phyloP scores from a whole-genome alignment of 2,888 invertebrate genomes.

The Octonoba sinensis region DNA sequence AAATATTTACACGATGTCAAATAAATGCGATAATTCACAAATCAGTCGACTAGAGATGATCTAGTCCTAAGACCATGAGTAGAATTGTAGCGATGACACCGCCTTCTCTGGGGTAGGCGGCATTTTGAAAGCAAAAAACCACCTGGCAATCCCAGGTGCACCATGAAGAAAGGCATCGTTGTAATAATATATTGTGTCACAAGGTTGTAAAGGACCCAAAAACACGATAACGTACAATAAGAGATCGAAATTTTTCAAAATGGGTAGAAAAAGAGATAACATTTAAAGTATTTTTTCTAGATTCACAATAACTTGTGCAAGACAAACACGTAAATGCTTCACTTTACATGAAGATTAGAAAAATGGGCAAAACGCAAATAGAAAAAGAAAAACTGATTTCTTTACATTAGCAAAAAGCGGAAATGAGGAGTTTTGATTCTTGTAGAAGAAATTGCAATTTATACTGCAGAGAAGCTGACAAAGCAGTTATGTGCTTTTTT shows the following conservation, averaged over 20 bases:
- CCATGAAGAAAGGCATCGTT: conserved; percentile 63
- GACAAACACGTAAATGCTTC: conserved; percentile 58
- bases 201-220: conserved; percentile 65
- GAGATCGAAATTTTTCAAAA: conserved; percentile 63
- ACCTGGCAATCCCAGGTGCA: conserved; percentile 54
- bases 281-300: conserved; percentile 64
- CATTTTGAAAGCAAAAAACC: conserved; percentile 42
- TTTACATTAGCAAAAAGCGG: conserved; percentile 49
- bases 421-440: conserved; percentile 51
- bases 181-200: conserved; percentile 63
- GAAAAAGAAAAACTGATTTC: conserved; percentile 23
- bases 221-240: conserved; percentile 64
- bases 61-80: conserved; percentile 53
- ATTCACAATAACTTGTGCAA: conserved; percentile 63
- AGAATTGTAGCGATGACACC: conserved; percentile 41
- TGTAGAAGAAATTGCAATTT: conserved; percentile 47
- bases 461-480: conserved; percentile 58
- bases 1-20: conserved; percentile 59
- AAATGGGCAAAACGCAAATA: conserved; percentile 35
- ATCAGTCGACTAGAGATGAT: conserved; percentile 59
- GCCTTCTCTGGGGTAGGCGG: conserved; percentile 46
- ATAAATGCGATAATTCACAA: conserved; percentile 54
- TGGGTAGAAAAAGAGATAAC: conserved; percentile 63
- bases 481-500: conserved; percentile 27
- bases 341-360: conserved; percentile 37